Conservation (phyloP, 2,797 vertebrate species). For the Gymnoscopelus microlampas region DNA sequence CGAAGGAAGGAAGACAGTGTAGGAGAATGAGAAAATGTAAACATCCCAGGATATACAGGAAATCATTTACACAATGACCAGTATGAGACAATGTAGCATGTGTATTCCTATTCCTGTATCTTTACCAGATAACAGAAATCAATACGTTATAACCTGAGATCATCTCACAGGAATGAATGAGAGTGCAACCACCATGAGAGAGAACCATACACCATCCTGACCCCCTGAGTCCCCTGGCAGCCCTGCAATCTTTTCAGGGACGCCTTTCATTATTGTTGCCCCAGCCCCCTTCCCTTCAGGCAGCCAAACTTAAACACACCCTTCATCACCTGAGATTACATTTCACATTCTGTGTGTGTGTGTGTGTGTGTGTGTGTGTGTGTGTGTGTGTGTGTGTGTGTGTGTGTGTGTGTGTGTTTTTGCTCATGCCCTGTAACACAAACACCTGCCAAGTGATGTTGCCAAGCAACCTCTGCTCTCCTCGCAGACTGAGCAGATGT, state of each 20-base stretch:
- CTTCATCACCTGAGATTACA: slow-evolving; percentile 22
- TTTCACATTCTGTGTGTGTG: slow-evolving; percentile 9
- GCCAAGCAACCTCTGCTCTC: slow-evolving; percentile 64
- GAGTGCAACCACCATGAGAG: background rate
- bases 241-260: background rate
- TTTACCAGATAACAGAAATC: slow-evolving; percentile 6
- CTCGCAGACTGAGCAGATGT: slow-evolving; percentile 44
- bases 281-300: background rate
- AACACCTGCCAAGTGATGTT: slow-evolving; percentile 58
- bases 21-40: background rate
- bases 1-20: too few species aligned
- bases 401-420: background rate
- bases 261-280: background rate
- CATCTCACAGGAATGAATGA: slow-evolving; percentile 17
- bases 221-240: background rate
- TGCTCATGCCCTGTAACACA: slow-evolving; percentile 41
- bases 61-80: background rate
- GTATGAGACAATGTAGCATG: background rate
- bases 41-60: background rate
- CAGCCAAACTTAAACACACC: background rate
- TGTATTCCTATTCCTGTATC: background rate
- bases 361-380: slow-evolving; percentile 12
- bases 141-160: background rate
- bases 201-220: too few species aligned
- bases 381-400: background rate